Conservation (phyloP, 64 coral and sea anemone species). For the Pocillopora damicornis region DNA sequence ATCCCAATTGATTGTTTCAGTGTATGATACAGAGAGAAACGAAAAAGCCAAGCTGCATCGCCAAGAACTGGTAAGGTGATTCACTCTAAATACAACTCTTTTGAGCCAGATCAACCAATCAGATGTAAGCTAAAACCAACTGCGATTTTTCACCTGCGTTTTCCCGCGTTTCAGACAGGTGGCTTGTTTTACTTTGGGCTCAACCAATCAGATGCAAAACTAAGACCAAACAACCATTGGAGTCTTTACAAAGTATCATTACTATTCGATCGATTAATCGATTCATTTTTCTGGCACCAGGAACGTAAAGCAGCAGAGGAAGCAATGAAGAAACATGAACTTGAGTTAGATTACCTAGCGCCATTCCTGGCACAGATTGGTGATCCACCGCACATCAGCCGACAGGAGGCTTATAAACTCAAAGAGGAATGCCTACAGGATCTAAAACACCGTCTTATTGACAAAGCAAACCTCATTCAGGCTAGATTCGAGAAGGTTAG, state of each 20-base stretch:
- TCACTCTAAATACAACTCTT: not conserved
- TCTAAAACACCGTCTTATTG: conserved; percentile 91
- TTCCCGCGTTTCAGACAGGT: not conserved
- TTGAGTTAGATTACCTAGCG: conserved; percentile 90
- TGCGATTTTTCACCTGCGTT: not conserved
- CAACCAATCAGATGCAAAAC: too few species aligned
- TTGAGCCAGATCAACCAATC: not conserved
- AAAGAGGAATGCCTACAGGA: conserved; percentile 98
- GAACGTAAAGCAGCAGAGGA: conserved; percentile 89
- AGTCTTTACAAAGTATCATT: too few species aligned
- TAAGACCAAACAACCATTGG: too few species aligned
- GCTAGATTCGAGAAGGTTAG: conserved; percentile 96
- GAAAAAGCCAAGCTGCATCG: conserved; percentile 93
- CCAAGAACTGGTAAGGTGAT: conserved; percentile 68
- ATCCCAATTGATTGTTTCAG: conserved; percentile 77
- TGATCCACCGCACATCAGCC: conserved; percentile 81
- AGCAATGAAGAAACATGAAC: conserved; percentile 96
- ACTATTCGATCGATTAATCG: not conserved
- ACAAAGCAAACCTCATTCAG: conserved; percentile 97
- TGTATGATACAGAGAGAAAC: conserved; percentile 98
- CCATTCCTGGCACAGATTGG: conserved; percentile 99
- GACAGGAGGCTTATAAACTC: conserved; percentile 84
- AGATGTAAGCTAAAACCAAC: not conserved
- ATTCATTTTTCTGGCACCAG: conserved; percentile 10
- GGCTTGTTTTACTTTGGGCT: too few species aligned